Evolutionary conservation across 1,140 invertebrate species (phyloP).

Genomic region (Bombus picipes): DNA sequence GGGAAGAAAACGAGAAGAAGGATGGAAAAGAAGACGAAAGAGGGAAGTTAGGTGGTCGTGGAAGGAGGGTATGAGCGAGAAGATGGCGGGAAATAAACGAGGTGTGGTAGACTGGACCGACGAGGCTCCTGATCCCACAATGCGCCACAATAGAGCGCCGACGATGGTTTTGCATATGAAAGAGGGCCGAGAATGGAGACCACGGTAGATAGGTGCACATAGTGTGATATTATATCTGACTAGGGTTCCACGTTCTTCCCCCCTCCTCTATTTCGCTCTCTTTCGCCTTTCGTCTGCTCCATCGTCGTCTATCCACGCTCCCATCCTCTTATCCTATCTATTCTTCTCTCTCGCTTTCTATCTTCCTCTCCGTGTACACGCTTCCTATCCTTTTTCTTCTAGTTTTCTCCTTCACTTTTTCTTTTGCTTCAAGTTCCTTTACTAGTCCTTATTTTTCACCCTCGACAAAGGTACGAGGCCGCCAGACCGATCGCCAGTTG

Average conservation of each 20-base stretch:
- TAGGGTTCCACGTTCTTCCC: conserved; percentile 41
- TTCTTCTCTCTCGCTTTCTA: too few species aligned
- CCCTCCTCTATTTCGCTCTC: background rate
- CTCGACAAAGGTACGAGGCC: background rate
- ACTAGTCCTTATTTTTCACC: background rate
- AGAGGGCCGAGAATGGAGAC: conserved; percentile 71
- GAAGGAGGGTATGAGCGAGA: conserved; percentile 24
- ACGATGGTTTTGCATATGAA: conserved; percentile 81
- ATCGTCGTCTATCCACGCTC: background rate
- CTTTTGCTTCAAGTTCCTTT: background rate
- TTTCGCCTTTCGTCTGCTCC: conserved; percentile 14
- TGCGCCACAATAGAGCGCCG: conserved; percentile 75
- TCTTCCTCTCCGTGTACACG: background rate
- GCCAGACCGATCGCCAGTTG: conserved; percentile 27
- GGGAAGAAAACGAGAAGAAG: conserved; percentile 7
- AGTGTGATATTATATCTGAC: conserved; percentile 71
- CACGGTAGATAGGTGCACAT: conserved; percentile 64
- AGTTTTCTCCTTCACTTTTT: too few species aligned
- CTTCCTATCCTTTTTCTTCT: conserved; percentile 24
- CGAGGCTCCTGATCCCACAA: conserved; percentile 73
- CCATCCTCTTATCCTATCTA: conserved; percentile 27
- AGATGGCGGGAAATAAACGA: conserved; percentile 75
- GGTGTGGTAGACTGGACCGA: conserved; percentile 77
- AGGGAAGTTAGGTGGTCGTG: background rate
- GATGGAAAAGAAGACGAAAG: conserved; percentile 2